phyloP scores from a whole-genome alignment of 2,888 invertebrate species.

The Dusona sp. region DNA sequence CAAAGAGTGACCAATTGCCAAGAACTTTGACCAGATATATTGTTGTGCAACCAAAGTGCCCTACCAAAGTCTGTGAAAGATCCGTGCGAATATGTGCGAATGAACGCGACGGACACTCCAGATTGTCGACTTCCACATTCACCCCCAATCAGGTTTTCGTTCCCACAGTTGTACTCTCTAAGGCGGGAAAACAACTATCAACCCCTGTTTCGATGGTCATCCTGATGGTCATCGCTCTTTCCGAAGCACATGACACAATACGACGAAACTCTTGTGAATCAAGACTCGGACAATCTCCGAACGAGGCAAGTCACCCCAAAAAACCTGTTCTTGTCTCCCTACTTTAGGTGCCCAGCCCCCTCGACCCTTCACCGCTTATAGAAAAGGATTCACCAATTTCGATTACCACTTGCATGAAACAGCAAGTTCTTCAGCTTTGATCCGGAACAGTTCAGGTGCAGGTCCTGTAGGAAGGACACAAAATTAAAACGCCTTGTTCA shows the following conservation, averaged over 20 bases:
- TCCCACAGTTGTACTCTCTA: slow-evolving; percentile 79
- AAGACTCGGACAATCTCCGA: slow-evolving; percentile 36
- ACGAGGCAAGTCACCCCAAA: slow-evolving; percentile 31
- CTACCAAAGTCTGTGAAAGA: background rate
- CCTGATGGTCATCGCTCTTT: slow-evolving; percentile 67
- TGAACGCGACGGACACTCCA: slow-evolving; percentile 26
- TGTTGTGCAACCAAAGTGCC: background rate
- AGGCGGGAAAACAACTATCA: slow-evolving; percentile 29
- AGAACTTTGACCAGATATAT: background rate
- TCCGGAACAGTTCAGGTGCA: slow-evolving; percentile 51
- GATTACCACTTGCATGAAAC: slow-evolving; percentile 54
- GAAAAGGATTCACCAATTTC: slow-evolving; percentile 38
- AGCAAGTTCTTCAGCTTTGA: slow-evolving; percentile 38
- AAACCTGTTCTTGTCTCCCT: slow-evolving; percentile 54
- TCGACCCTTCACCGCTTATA: slow-evolving; percentile 8
- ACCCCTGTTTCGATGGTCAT: slow-evolving; percentile 64
- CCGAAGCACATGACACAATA: slow-evolving; percentile 3
- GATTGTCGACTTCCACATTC: slow-evolving; percentile 61
- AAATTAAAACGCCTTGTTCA: background rate
- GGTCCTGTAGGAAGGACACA: background rate
- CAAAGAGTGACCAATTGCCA: slow-evolving; percentile 9
- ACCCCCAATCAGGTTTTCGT: slow-evolving; percentile 84
- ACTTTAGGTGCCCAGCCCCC: background rate
- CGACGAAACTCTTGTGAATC: slow-evolving; percentile 7
- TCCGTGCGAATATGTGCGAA: slow-evolving; percentile 23